A percentile compares a stretch with the other conserved stretches of the same genome.
phyloP scores from a whole-genome alignment of 1,140 invertebrate species.

The Drosophila ironensis region DNA sequence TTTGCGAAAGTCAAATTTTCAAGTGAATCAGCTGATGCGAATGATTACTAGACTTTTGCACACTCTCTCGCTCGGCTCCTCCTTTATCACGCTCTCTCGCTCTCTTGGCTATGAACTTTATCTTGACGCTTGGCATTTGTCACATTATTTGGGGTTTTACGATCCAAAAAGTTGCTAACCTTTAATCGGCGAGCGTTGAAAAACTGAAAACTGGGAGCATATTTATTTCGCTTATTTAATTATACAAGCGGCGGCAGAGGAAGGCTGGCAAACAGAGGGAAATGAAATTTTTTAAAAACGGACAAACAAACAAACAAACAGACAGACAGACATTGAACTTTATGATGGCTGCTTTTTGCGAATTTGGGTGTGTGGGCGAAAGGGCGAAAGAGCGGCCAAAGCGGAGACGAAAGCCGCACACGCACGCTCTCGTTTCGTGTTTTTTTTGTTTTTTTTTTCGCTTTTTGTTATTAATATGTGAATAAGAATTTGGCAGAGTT shows the following conservation, averaged over 20 bases:
- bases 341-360: slow-evolving; percentile 28
- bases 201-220: too few species aligned
- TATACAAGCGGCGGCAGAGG: slow-evolving; percentile 29
- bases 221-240: slow-evolving; percentile 34
- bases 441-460: too few species aligned
- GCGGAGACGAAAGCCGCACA: neutral
- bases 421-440: neutral
- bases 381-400: slow-evolving; percentile 22
- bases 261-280: slow-evolving; percentile 3
- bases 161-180: slow-evolving; percentile 36
- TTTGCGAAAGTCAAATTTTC: too few species aligned
- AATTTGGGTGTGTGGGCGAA: slow-evolving; percentile 31
- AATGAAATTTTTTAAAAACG: slow-evolving; percentile 51
- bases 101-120: slow-evolving; percentile 19
- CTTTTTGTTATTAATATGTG: slow-evolving; percentile 31
- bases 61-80: neutral
- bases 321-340: slow-evolving; percentile 73
- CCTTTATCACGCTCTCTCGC: neutral
- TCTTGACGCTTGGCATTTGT: slow-evolving; percentile 56
- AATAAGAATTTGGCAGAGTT: slow-evolving; percentile 16
- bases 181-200: too few species aligned
- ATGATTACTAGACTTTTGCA: neutral
- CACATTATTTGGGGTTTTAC: slow-evolving; percentile 22
- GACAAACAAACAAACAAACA: slow-evolving; percentile 32
- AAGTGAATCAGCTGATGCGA: too few species aligned